phyloP scores from a whole-genome alignment of 2,797 vertebrate species.

The Ctenosaura bakeri region DNA sequence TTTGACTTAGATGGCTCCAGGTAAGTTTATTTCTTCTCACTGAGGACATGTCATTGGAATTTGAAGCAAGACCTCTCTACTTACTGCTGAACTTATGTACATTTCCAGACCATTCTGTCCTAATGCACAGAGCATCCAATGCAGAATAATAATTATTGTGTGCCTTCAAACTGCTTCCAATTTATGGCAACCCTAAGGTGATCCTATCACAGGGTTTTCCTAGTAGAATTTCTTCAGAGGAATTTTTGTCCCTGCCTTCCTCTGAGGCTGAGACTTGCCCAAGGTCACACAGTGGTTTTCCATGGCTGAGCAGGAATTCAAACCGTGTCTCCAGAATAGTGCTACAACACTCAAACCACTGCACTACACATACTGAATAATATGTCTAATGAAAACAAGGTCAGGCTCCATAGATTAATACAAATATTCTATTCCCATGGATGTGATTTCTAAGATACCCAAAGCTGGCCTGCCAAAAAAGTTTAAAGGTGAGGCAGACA shows the following conservation, averaged over 20 bases:
- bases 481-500: background rate
- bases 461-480: background rate
- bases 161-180: too few species aligned
- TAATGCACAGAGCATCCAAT: background rate
- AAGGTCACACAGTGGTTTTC: too few species aligned
- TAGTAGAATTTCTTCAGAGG: too few species aligned
- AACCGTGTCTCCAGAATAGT: too few species aligned
- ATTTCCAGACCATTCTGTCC: background rate
- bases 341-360: too few species aligned
- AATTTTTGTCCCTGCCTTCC: too few species aligned
- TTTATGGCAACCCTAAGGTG: too few species aligned
- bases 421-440: background rate
- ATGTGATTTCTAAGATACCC: background rate
- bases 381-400: background rate
- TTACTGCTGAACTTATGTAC: background rate
- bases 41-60: background rate
- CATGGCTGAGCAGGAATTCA: too few species aligned
- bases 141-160: background rate
- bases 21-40: conserved; percentile 74
- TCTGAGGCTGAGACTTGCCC: too few species aligned
- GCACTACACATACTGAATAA: background rate
- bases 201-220: too few species aligned
- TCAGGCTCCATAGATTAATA: background rate
- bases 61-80: background rate
- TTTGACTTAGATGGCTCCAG: conserved; percentile 89